Evolutionary conservation across 2,797 vertebrate species (phyloP), one percentile per base, ranked within the genome.

Genomic region (Thalassophryne amazonica): DNA sequence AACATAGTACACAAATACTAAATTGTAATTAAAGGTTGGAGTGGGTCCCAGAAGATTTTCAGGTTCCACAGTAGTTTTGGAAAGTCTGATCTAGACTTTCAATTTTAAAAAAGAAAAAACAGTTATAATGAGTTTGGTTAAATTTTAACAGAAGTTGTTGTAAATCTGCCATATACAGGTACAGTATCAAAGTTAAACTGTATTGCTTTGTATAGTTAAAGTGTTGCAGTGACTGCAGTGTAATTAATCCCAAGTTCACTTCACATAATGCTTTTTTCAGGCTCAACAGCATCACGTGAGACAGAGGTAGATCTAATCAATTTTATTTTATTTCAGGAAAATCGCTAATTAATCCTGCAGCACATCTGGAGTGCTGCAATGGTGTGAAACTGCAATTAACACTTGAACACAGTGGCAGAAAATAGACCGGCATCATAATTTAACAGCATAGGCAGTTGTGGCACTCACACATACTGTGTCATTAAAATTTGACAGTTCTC

Each of bases 171-270:
- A 13, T 20, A 31, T 19, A 32, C 16, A 30, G 36, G 23, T 4
- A 19, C 18, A 2, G 16, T 25, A 16, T 7, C n/a, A n/a, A n/a
- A n/a, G n/a, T 23, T 8, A 42, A 39, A 37, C 6, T 1, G 9
- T 13, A 5, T 5, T 19, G 13, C 27, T 54, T 31, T 67, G 51
- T 56, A 25, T 43, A 37, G 20, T 13, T 56, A 19, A 22, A 18
- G 14, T 46, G 14, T 27, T 18, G 17, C 11, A 24, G 3, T 24
- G 18, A 17, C 12, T 33, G 31, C 19, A 25, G 28, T 21, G 4
- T 9, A 14, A 19, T 24, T 52, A 45, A 56, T 36, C 22, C 24
- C 15, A 17, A 41, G 38, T 13, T 6, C 1, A 12, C 24, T 56
- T 19, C 59, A 14, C 12, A 27, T 8, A 28, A 11, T 17, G 18